Evolutionary conservation across 1,140 invertebrate species (phyloP).

Genomic region (Laodelphax striatellus): DNA sequence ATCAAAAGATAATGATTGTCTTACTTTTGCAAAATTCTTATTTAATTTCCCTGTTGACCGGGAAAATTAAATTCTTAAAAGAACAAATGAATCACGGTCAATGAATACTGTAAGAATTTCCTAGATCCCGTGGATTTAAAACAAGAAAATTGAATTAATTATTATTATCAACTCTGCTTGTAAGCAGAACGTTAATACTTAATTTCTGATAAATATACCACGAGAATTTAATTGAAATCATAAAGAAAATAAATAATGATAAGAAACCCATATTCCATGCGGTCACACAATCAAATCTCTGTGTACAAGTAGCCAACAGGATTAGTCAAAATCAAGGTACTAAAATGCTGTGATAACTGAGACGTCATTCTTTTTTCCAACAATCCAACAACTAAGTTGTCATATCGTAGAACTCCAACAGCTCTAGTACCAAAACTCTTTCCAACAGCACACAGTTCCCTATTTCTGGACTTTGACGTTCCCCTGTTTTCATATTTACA

Average conservation of each 20-base stretch:
- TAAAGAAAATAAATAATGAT: not conserved
- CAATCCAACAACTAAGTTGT: not conserved
- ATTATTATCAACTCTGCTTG: not conserved
- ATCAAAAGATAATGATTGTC: constrained; percentile 8
- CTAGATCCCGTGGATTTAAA: not conserved
- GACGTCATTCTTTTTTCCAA: not conserved
- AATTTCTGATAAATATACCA: not conserved
- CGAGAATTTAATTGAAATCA: constrained; percentile 5
- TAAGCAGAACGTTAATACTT: constrained; percentile 1
- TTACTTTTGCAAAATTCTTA: constrained; percentile 9
- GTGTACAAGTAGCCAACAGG: not conserved
- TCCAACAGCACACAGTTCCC: not conserved
- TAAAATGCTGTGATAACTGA: not conserved
- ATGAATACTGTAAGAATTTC: not conserved
- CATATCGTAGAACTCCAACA: not conserved
- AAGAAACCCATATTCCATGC: no score
- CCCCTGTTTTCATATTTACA: constrained; percentile 10
- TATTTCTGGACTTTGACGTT: not conserved
- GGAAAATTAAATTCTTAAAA: constrained; percentile 6
- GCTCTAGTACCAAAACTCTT: not conserved
- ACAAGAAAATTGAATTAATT: not conserved
- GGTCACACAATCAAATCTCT: not conserved
- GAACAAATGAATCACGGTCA: not conserved
- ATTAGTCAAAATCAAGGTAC: not conserved
- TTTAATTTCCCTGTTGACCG: constrained; percentile 14